phyloP scores from a whole-genome alignment of 1,140 invertebrate genomes.

The Saccostrea glomerata region DNA sequence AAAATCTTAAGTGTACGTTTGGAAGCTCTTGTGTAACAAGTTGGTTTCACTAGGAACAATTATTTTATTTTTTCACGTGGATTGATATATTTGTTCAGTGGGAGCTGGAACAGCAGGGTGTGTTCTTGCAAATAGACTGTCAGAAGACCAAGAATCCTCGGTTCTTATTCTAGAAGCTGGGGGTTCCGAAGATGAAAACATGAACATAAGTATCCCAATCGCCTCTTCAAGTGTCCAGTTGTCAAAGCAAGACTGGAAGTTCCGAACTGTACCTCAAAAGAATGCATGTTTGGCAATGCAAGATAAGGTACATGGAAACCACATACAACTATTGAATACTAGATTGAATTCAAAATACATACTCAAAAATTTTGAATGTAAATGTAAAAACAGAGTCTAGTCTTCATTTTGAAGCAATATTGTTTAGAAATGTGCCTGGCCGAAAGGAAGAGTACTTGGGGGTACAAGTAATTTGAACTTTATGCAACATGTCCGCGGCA shows the following conservation, averaged over 20 bases:
- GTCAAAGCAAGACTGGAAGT: conserved; percentile 89
- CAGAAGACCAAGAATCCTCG: conserved; percentile 86
- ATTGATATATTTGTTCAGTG: conserved; percentile 80
- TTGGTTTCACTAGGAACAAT: no score
- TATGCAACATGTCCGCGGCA: conserved; percentile 96
- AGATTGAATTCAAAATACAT: no score
- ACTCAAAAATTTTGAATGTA: no score
- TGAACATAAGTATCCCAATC: conserved; percentile 81
- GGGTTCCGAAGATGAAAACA: conserved; percentile 93
- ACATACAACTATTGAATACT: no score
- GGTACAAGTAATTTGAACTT: conserved; percentile 96
- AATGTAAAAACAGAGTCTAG: no score
- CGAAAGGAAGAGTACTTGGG: conserved; percentile 80
- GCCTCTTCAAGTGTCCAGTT: conserved; percentile 44
- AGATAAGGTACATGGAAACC: conserved; percentile 19
- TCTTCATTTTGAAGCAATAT: no score
- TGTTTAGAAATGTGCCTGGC: conserved; percentile 58
- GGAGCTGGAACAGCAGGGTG: conserved; percentile 96
- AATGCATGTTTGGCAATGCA: conserved; percentile 82
- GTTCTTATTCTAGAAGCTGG: conserved; percentile 93
- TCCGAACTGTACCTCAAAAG: conserved; percentile 92
- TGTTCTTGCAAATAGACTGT: conserved; percentile 94
- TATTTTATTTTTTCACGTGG: background rate
- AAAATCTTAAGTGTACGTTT: no score
- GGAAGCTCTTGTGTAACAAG: no score